A percentile compares a stretch with the other conserved stretches of the same genome.
Evolutionary conservation across 2,113 vertebrate species (phyloP).

Genomic region (Daboia siamensis): DNA sequence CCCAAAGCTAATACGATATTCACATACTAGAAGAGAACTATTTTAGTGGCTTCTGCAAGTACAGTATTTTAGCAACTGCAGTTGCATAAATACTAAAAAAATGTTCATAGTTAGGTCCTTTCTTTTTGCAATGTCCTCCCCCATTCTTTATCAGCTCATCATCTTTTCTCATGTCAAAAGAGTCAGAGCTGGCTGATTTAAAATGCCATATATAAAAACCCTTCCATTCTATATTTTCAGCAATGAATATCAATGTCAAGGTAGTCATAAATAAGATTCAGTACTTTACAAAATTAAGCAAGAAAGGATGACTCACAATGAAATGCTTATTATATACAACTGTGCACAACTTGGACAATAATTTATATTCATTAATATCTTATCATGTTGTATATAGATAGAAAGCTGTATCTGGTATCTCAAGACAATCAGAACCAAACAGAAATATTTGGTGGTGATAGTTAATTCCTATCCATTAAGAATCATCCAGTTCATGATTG

Average conservation of each 20-base stretch:
- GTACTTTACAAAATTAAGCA: not conserved
- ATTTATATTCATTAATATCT: not conserved
- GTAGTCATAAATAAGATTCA: not conserved
- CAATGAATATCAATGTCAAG: conserved; percentile 1
- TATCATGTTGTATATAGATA: not conserved
- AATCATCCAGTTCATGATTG: not conserved
- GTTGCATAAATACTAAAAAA: not conserved
- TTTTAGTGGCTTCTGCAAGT: not conserved
- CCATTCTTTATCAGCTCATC: not conserved
- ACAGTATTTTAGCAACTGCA: not conserved
- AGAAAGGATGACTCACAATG: not conserved
- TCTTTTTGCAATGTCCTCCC: not conserved
- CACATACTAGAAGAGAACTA: not conserved
- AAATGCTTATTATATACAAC: not conserved
- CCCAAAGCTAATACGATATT: not conserved
- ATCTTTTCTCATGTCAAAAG: not conserved
- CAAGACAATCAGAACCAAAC: not conserved
- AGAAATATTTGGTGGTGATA: not conserved
- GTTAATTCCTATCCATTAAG: not conserved
- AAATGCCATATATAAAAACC: not conserved
- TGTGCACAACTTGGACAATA: not conserved
- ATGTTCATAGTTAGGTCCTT: not conserved
- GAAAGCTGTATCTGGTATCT: not conserved
- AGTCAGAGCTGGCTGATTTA: not conserved
- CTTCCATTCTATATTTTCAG: not conserved